These are phyloP conservation scores for Dryobota labecula DNA, from an alignment of 2,888 invertebrate species.

Conservation along the genomic window DNA sequence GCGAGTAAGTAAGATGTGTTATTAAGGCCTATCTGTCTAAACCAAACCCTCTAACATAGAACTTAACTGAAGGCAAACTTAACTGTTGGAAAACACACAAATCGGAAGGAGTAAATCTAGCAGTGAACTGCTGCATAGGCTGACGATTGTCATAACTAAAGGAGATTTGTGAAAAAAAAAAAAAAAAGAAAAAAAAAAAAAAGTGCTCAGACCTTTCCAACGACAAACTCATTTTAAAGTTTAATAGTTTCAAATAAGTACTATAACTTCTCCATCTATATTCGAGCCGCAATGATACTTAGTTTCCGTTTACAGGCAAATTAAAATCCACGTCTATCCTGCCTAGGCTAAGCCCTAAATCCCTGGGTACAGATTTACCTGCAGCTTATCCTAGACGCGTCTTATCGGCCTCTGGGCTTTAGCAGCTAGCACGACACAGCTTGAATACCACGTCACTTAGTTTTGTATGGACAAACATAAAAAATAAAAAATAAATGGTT, in stretches of 20 bases:
- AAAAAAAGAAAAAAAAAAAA: background rate
- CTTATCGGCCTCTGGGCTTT: constrained; percentile 35
- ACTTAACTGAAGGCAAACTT: too few species aligned
- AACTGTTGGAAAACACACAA: background rate
- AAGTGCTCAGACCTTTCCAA: background rate
- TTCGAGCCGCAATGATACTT: background rate
- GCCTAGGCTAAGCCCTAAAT: constrained; percentile 9
- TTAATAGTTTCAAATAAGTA: constrained; percentile 3
- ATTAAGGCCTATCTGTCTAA: too few species aligned
- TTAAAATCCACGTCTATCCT: constrained; percentile 31
- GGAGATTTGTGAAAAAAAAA: background rate
- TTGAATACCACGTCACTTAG: constrained; percentile 13
- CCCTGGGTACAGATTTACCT: constrained; percentile 23
- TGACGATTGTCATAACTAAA: background rate
- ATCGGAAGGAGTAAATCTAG: background rate
- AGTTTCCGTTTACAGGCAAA: constrained; percentile 9
- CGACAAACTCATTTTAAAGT: background rate
- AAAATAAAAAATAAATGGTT: background rate
- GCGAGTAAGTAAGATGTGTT: background rate
- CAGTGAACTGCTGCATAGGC: too few species aligned
- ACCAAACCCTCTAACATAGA: too few species aligned
- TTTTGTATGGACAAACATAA: background rate
- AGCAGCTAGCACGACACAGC: constrained; percentile 1
- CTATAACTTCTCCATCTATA: constrained; percentile 10
- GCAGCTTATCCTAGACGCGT: constrained; percentile 34